Percentiles rank a stretch among this genome's conserved stretches.
Evolutionary conservation across 2,888 invertebrate genomes (phyloP).

Genomic region (Ochropleura plecta): DNA sequence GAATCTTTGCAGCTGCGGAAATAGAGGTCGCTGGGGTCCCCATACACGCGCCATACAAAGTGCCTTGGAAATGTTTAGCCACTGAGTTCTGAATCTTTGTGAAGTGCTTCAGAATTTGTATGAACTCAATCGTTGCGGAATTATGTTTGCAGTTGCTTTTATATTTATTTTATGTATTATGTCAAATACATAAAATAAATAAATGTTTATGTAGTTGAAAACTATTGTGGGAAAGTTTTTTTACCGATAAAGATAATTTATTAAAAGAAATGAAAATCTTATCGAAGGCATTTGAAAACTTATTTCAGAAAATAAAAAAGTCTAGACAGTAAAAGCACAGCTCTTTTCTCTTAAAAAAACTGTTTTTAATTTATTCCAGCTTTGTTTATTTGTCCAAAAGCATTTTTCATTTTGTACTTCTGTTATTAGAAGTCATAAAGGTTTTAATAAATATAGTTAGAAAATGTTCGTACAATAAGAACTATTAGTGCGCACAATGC

Average conservation of each 20-base stretch:
- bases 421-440: neutral
- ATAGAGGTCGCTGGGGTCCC: conserved; percentile 58
- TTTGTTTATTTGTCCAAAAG: neutral
- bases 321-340: neutral
- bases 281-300: too few relatives aligned
- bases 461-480: conserved; percentile 14
- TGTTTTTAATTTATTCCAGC: neutral
- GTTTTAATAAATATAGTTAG: conserved; percentile 5
- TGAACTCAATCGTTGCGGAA: conserved; percentile 25
- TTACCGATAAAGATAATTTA: too few relatives aligned
- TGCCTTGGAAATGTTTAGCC: conserved; percentile 48
- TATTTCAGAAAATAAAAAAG: too few relatives aligned
- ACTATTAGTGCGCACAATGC: conserved; percentile 10
- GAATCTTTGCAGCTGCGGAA: conserved; percentile 60
- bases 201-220: too few relatives aligned
- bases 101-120: conserved; percentile 36
- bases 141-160: conserved; percentile 12
- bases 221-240: too few relatives aligned
- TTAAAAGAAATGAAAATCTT: too few relatives aligned
- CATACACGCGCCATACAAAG: conserved; percentile 48
- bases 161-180: neutral
- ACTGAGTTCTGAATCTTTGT: conserved; percentile 47
- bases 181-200: too few relatives aligned
- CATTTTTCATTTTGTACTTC: neutral
- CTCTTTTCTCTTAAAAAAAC: neutral